These are phyloP conservation scores for Rhyacophila brunnea DNA, from an alignment of 1,140 invertebrate species.

Conservation along the genomic window DNA sequence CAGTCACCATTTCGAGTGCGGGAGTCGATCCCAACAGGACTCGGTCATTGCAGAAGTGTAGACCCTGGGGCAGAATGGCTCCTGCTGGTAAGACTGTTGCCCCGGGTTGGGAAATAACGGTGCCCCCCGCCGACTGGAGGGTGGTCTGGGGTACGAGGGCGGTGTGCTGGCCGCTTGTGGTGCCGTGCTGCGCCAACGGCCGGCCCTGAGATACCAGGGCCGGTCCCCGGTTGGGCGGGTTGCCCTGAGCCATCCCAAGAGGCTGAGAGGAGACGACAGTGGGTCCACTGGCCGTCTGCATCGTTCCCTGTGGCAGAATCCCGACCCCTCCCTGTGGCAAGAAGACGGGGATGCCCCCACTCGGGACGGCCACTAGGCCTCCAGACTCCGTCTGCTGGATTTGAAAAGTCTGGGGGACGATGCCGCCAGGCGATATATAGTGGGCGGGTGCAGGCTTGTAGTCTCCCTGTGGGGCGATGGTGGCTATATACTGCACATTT, in stretches of 20 bases:
- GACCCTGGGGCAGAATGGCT: conserved; percentile 62
- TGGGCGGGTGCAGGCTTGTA: conserved; percentile 57
- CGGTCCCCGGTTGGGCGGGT: conserved; percentile 47
- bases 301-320: conserved; percentile 51
- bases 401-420: conserved; percentile 62
- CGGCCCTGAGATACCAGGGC: conserved; percentile 46
- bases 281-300: conserved; percentile 54
- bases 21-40: conserved; percentile 65
- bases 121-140: conserved; percentile 49
- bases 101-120: conserved; percentile 47
- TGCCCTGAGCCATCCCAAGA: conserved; percentile 47
- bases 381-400: conserved; percentile 63
- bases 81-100: conserved; percentile 59
- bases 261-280: conserved; percentile 40
- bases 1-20: conserved; percentile 67
- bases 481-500: conserved; percentile 70
- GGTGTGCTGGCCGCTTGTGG: conserved; percentile 49
- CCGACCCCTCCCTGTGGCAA: conserved; percentile 54
- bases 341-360: conserved; percentile 61
- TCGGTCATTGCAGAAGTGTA: conserved; percentile 61
- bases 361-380: conserved; percentile 58
- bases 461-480: conserved; percentile 58
- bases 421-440: conserved; percentile 58
- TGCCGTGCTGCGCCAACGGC: conserved; percentile 50
- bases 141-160: conserved; percentile 50